Evolutionary conservation across 2,797 vertebrate genomes (phyloP), one percentile per base, ranked within the genome.

Genomic region (Notolepis coatsorum): DNA sequence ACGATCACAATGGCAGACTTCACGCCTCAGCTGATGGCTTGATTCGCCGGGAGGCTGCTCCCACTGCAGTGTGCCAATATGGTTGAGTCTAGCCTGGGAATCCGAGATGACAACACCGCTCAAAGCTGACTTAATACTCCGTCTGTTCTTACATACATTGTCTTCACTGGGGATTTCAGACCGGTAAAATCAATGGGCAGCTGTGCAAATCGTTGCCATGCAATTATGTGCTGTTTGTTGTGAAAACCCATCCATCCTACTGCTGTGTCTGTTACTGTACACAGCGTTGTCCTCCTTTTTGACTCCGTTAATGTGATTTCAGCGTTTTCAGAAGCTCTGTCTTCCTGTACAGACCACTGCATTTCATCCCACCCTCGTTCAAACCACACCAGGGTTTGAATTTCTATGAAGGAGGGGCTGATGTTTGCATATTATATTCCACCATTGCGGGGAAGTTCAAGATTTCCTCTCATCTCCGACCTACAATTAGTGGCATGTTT

Each of bases 1-100:
- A 88, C 52, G 71, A 87, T 91, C 89, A 82, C 89, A 90, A 92
- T 93, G 87, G 92, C 89, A 88, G 87, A 88, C 87, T 90, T 92
- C 87, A 88, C 71, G 86, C 86, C 80, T 92, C 88, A 86, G 82
- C 88, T 88, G 91, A 90, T 89, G 89, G 87, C 79, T 92, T 91
- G 90, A 93, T 93, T 92, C 91, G 90, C 92, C 87, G 90, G 69
- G 88, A 90, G 89, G 88, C 81, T 71, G 59, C 75, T 68, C 62
- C 78, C 50, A 66, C 70, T 77, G 71, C 63, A 73, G 84, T 77
- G 82, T 88, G 85, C 86, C 90, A 86, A 85, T 85, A 85, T 63
- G 73, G 78, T 85, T 27, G 75, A 89, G 85, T 89, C 74, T 82
- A 84, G 82, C 45, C 68, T 81, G 84, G 82, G 71, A 81, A 75